Conservation (phyloP, 2,888 invertebrate genomes). For the Podabrus alpinus region DNA sequence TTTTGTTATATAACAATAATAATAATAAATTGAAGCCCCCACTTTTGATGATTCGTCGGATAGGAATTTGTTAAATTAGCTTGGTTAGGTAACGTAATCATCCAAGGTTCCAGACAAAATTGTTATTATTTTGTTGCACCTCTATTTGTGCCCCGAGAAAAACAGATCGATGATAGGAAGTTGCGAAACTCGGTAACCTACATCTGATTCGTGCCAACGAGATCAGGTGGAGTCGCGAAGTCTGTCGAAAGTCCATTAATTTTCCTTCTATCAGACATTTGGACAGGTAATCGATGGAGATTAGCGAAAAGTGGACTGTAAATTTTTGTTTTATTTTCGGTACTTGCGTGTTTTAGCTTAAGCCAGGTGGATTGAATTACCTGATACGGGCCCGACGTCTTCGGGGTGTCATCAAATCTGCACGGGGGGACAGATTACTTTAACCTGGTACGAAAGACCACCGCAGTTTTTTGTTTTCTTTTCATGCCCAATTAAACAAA, state of each 20-base stretch:
- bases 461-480: not conserved
- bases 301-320: not conserved
- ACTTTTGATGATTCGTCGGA: not conserved
- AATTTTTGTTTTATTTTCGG: not conserved
- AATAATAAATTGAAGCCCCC: not conserved
- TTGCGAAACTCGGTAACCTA: not conserved
- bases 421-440: not conserved
- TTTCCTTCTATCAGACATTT: not conserved
- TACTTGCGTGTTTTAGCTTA: not conserved
- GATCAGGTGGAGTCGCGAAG: not conserved
- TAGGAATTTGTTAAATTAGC: not conserved
- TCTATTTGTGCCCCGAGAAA: not conserved
- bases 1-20: not conserved
- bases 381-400: not conserved
- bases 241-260: not conserved
- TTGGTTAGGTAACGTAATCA: not conserved
- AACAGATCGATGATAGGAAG: not conserved
- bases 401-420: not conserved
- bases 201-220: not conserved
- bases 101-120: not conserved
- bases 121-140: not conserved
- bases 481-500: no score
- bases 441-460: not conserved
- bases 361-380: not conserved
- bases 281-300: not conserved